These are phyloP conservation scores for Helicorthomorpha holstii DNA, from an alignment of 1,140 invertebrate genomes.

Conservation along the genomic window DNA sequence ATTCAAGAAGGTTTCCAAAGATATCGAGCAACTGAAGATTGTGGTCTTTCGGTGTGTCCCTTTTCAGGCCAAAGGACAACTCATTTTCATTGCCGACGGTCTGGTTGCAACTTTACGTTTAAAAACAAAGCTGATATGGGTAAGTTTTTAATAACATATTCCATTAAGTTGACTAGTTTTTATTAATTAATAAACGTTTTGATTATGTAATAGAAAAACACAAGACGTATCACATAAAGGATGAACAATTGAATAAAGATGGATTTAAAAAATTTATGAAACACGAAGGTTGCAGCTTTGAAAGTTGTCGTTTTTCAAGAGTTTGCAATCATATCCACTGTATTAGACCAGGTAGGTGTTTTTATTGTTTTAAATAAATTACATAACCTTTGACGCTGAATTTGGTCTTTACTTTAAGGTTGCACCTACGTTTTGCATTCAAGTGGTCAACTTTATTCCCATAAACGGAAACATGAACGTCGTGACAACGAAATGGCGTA, in stretches of 20 bases:
- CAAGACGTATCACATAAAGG: constrained; percentile 95
- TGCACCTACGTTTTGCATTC: constrained; percentile 93
- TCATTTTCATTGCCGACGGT: constrained; percentile 87
- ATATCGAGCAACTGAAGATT: constrained; percentile 80
- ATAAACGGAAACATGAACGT: constrained; percentile 91
- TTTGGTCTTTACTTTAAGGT: constrained; percentile 25
- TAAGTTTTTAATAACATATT: no score
- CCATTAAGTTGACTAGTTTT: no score
- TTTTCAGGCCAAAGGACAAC: constrained; percentile 92
- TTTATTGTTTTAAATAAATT: background rate
- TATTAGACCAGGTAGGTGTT: constrained; percentile 51
- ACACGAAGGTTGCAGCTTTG: constrained; percentile 79
- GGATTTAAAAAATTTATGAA: constrained; percentile 99
- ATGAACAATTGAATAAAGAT: constrained; percentile 83
- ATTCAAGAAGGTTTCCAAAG: constrained; percentile 90
- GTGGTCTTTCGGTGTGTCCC: constrained; percentile 63
- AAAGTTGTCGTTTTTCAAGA: constrained; percentile 77
- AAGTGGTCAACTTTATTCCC: constrained; percentile 89
- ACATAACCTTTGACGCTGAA: background rate
- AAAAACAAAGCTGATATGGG: constrained; percentile 99
- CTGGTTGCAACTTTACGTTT: constrained; percentile 84
- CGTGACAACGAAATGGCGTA: constrained; percentile 73
- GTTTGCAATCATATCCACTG: constrained; percentile 98
- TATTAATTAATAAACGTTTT: background rate
- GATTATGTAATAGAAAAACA: constrained; percentile 65